A percentile compares a stretch with the other conserved stretches of the same genome.
Evolutionary conservation across 2,888 invertebrate species (phyloP).

Genomic region (Folsomia candida): DNA sequence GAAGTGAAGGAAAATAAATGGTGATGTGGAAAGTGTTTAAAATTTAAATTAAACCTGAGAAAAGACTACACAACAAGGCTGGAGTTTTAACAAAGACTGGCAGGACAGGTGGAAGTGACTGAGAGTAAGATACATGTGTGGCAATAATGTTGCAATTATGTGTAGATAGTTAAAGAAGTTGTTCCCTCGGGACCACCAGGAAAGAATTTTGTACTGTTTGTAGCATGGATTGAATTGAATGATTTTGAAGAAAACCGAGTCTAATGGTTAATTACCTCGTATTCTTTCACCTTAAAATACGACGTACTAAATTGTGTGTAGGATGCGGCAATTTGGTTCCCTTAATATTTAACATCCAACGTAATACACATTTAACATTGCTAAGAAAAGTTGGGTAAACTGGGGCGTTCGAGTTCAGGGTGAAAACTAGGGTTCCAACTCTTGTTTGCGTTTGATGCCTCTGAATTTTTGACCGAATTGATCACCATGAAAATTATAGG

Average conservation of each 20-base stretch:
- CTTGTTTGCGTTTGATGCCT: too few species aligned
- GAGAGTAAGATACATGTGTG: conserved; percentile 1
- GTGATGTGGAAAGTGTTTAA: not conserved
- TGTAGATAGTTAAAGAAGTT: conserved; percentile 15
- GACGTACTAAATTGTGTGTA: not conserved
- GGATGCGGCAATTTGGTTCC: too few species aligned
- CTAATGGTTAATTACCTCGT: conserved; percentile 8
- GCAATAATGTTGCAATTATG: conserved; percentile 15
- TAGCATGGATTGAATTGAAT: not conserved
- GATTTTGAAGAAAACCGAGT: not conserved
- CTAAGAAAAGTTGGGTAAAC: too few species aligned
- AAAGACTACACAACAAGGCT: not conserved
- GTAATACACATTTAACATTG: too few species aligned
- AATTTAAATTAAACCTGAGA: not conserved
- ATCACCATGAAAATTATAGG: too few species aligned
- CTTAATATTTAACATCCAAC: too few species aligned
- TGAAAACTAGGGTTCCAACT: too few species aligned
- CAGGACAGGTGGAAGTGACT: conserved; percentile 3
- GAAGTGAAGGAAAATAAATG: too few species aligned
- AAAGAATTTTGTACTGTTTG: not conserved
- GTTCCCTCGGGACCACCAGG: conserved; percentile 5
- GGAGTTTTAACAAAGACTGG: not conserved
- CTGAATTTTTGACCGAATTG: too few species aligned
- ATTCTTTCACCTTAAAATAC: not conserved
- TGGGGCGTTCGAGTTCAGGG: too few species aligned